Evolutionary conservation across 2,888 invertebrate species (phyloP).

Genomic region (Lasioglossum malachurum): DNA sequence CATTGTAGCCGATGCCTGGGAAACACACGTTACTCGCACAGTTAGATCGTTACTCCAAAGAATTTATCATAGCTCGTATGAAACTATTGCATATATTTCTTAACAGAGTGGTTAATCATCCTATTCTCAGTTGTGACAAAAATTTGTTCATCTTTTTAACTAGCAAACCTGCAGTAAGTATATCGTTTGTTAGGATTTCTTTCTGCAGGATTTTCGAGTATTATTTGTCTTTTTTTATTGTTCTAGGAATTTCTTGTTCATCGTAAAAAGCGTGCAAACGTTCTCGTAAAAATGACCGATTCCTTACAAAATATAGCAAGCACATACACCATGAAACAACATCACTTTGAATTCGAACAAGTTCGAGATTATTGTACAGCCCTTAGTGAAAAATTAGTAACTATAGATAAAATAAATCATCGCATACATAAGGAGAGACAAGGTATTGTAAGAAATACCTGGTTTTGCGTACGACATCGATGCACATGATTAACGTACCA

Average conservation of each 20-base stretch:
- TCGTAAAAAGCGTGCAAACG: constrained; percentile 87
- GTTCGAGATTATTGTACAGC: constrained; percentile 87
- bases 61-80: constrained; percentile 89
- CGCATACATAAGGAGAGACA: constrained; percentile 88
- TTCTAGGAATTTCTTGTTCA: constrained; percentile 88
- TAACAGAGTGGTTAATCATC: constrained; percentile 89
- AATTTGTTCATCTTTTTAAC: constrained; percentile 89
- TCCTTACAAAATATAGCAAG: constrained; percentile 87
- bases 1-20: constrained; percentile 88
- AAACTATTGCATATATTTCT: constrained; percentile 89
- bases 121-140: constrained; percentile 89
- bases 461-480: background rate
- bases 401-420: constrained; percentile 88
- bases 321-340: constrained; percentile 86
- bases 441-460: constrained; percentile 79
- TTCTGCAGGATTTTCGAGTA: background rate
- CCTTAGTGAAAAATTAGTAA: constrained; percentile 88
- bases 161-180: constrained; percentile 87
- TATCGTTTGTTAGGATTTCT: background rate
- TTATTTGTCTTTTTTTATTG: background rate
- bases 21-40: constrained; percentile 89
- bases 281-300: constrained; percentile 87
- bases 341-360: constrained; percentile 88
- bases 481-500: constrained; percentile 22
- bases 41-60: constrained; percentile 90